These are phyloP conservation scores for Aphaenogaster rudis DNA, from an alignment of 1,140 invertebrate species.

Conservation along the genomic window DNA sequence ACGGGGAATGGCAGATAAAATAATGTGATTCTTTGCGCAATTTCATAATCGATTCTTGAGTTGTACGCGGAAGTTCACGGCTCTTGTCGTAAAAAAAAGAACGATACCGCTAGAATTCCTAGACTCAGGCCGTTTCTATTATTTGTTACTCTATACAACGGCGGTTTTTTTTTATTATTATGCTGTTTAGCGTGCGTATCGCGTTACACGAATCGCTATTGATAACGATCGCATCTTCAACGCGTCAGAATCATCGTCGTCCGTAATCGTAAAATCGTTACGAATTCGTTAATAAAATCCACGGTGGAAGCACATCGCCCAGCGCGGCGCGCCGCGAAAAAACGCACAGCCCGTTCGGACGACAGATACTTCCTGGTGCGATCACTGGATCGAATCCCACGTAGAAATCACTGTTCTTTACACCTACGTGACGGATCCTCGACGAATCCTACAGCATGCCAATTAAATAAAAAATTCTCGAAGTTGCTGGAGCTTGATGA, in stretches of 20 bases:
- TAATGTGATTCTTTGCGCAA: not conserved
- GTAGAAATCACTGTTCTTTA: slow-evolving; percentile 32
- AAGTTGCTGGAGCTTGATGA: not conserved
- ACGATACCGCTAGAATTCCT: slow-evolving; percentile 30
- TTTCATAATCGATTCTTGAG: slow-evolving; percentile 22
- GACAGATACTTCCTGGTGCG: slow-evolving; percentile 47
- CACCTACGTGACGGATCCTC: slow-evolving; percentile 25
- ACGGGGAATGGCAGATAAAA: not conserved
- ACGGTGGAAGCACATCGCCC: not conserved
- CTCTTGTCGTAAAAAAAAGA: not conserved
- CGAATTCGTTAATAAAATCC: slow-evolving; percentile 49
- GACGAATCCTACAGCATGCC: not conserved
- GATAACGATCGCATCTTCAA: slow-evolving; percentile 33
- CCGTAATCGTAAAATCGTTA: slow-evolving; percentile 43
- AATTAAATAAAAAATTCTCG: slow-evolving; percentile 15
- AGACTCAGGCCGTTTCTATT: not conserved
- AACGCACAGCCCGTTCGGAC: not conserved
- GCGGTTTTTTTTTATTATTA: not conserved
- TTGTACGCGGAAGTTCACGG: slow-evolving; percentile 11
- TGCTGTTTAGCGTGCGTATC: slow-evolving; percentile 9
- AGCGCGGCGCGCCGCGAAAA: not conserved
- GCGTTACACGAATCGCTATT: slow-evolving; percentile 26
- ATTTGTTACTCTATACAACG: not conserved
- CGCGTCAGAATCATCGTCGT: not conserved
- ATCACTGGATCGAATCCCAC: slow-evolving; percentile 3